Evolutionary conservation across 2,797 vertebrate species (phyloP).

Genomic region (Peromyscus attwateri): DNA sequence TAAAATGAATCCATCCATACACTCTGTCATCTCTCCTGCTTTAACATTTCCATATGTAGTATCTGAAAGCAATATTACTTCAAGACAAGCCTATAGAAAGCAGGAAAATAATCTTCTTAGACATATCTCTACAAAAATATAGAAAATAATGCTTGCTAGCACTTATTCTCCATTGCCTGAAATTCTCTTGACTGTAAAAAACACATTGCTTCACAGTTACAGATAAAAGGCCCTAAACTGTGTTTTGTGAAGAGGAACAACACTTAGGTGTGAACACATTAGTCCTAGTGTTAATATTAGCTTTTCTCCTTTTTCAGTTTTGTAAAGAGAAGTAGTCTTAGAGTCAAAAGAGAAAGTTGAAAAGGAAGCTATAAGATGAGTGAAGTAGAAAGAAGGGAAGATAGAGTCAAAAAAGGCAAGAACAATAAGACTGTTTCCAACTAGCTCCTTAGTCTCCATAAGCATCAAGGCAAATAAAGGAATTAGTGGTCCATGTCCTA

Average conservation of each 20-base stretch:
- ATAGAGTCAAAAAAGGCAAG: not conserved
- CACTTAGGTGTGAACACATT: not conserved
- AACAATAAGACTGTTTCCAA: fast-evolving
- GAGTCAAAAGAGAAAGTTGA: not conserved
- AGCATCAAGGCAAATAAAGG: not conserved
- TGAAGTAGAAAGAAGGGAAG: not conserved
- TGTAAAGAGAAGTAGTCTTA: conserved; percentile 9
- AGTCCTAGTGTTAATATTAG: not conserved
- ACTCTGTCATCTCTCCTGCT: not conserved
- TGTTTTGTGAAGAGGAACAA: conserved; percentile 38
- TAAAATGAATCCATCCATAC: not conserved
- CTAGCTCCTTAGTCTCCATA: not conserved
- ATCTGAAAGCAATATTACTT: not conserved
- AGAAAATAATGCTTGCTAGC: conserved; percentile 3
- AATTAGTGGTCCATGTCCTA: not conserved
- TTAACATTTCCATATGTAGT: not conserved
- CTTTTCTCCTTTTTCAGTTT: not conserved
- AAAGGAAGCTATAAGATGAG: not conserved
- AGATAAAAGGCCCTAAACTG: not conserved
- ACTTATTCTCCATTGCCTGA: not conserved
- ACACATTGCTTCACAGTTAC: not conserved
- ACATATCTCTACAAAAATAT: not conserved
- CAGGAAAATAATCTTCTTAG: not conserved
- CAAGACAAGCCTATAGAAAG: not conserved
- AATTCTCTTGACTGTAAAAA: conserved; percentile 36